Evolutionary conservation across 2,888 invertebrate species (phyloP).

Genomic region (Sarcophaga subvicina): DNA sequence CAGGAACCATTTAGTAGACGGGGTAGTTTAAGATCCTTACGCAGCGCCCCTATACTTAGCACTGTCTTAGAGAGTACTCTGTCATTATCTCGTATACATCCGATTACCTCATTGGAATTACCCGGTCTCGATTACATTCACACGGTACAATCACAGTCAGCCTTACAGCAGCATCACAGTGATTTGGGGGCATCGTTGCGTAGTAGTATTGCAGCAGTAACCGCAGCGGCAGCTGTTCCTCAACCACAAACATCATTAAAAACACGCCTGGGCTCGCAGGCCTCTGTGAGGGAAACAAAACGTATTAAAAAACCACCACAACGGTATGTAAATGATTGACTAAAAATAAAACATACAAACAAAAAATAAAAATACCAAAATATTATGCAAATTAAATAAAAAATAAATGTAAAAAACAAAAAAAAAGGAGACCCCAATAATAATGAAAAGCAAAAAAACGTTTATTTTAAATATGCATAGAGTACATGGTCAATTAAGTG

Average conservation of each 20-base stretch:
- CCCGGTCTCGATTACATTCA: constrained; percentile 80
- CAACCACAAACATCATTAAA: constrained; percentile 72
- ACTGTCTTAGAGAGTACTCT: constrained; percentile 81
- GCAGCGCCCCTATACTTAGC: constrained; percentile 82
- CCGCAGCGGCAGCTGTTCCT: constrained; percentile 74
- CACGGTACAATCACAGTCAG: constrained; percentile 78
- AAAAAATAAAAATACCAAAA: neutral
- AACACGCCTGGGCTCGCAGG: constrained; percentile 77
- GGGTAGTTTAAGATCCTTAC: constrained; percentile 82
- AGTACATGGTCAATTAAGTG: constrained; percentile 55
- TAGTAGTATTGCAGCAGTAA: constrained; percentile 76
- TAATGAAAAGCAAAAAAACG: neutral
- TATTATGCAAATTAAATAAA: neutral
- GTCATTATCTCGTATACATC: constrained; percentile 81
- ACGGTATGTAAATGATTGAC: constrained; percentile 77
- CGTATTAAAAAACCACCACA: constrained; percentile 80
- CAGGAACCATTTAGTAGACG: constrained; percentile 80
- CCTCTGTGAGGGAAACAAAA: constrained; percentile 78
- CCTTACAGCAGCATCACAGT: constrained; percentile 74
- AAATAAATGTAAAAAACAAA: neutral
- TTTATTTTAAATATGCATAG: constrained; percentile 36
- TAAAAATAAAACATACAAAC: neutral
- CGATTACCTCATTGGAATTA: constrained; percentile 81
- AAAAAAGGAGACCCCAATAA: neutral
- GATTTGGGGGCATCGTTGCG: constrained; percentile 78